Evolutionary conservation across 2,888 invertebrate genomes (phyloP), one percentile per base, ranked within the genome.

Genomic region (Frankliniella fusca): DNA sequence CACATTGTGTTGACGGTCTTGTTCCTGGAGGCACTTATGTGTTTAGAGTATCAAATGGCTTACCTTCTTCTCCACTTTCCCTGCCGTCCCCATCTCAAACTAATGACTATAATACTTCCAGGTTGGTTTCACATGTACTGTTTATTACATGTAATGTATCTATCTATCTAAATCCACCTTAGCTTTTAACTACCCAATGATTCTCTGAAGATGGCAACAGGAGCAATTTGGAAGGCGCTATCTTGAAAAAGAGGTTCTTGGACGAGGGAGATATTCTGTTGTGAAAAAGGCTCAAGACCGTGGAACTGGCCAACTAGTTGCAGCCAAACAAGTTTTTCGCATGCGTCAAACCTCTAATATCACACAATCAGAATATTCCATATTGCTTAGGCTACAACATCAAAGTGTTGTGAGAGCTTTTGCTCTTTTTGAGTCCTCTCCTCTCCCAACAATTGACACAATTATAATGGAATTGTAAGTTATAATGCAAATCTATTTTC

Each of bases 381-480:
- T 94, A 27, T 87, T 94, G 83, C 91, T 92, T 20, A 91, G 92
- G 70, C 90, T 93, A 83, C 93, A 93, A 86, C 94, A 95, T 88
- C 90, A 90, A 20, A 92, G 93, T 85, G 91, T 95, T 83, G 92
- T 93, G 82, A 90, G 92, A 83, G 93, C 93, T n/a, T 90, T 94
- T 87, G 94, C 94, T 61, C 88, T 95, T 82, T 95, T 94, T 88
- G 93, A 93, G 85, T 94, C 94, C 85, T 92, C 93, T 65, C 93
- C 93, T 7, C 90, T 91, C 83, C 92, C 92, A 15, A 93, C 92
- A 27, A 90, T 92, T 23, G 93, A 93, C 88, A 93, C 94, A 81
- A 92, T 95, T 82, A 93, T 95, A 83, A 90, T 94, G 86, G 94
- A 94, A 89, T 87, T 93, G 92, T 93, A 88, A 91, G 92, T 91